Evolutionary conservation across 1,140 invertebrate species (phyloP), one percentile per base, ranked within the genome.

Genomic region (Brachionus calyciflorus): DNA sequence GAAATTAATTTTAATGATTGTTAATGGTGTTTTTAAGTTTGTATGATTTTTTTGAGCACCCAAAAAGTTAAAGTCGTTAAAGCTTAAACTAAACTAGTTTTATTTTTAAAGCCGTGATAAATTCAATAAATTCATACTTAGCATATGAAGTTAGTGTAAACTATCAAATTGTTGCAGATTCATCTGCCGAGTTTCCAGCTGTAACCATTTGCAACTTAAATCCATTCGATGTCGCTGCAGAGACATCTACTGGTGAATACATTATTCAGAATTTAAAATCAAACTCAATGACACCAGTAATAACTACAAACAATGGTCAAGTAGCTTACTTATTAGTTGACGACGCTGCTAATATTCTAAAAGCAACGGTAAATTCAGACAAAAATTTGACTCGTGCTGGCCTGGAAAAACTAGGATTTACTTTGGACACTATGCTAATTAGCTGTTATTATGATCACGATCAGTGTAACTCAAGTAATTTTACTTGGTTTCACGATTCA

Each of bases 191-290:
- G 26, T 70, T 70, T 70, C 65, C 65, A 10, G 41, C 65, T n/a
- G 41, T 70, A 9, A 49, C 65, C 7, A 70, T 70, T 19, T 70
- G 65, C 17, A 70, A 70, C 21, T 46, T 70, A 9, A 70, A 70
- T 46, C 40, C 65, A 51, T 70, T 70, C 33, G 65, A 70, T 21
- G 9, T 70, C 1, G 26, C 37, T 19, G 12, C 40, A 30, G 28
- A 51, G 5, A 4, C 4, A 33, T 7, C 21, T 17, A 37, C 40
- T 30, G 48, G 65, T 5, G 3, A 3, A 7, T 70, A 70, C n/a
- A 17, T 70, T 7, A 46, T 46, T 14, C 14, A 70, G 6, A 70
- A 28, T 19, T 19, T 70, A 48, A 1, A n/a, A 46, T 9, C 26
- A 9, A 70, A 70, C 17, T 33, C 14, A 12, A 17, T 46, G 6